Evolutionary conservation across 2,888 invertebrate genomes (phyloP), one percentile per base, ranked within the genome.

Genomic region (Zaprionus bogoriensis): DNA sequence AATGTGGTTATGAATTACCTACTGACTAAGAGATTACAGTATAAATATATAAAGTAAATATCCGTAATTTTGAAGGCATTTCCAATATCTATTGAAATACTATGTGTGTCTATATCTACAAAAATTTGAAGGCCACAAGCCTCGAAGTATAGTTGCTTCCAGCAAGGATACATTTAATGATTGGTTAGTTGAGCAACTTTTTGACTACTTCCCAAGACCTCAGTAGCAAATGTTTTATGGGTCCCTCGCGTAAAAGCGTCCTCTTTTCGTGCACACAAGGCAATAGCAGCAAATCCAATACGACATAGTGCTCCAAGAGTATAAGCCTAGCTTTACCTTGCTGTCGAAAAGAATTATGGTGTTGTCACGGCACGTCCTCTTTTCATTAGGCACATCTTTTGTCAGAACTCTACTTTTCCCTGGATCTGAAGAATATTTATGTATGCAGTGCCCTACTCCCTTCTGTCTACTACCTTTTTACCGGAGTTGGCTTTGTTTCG

Each of bases 141-240:
- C n/a, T n/a, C n/a, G n/a, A n/a, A n/a, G n/a, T n/a, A n/a, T n/a
- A n/a, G n/a, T 27, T 20, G 3, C 50, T 38, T 6, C 4, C 25
- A 23, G 32, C 39, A 62, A 67, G 48, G 60, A 46, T 28, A 75
- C 69, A 75, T 67, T 64, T 65, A 82, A 78, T 73, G 83, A 80
- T 85, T 82, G 82, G 79, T 53, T 63, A 69, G 54, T 65, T 46
- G 5, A 27, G 55, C 42, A 65, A 71, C 46, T 74, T 74, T 32
- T 47, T 39, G 36, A 48, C 47, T 52, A 41, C 38, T 61, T 30
- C 46, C 14, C 46, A 5, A 27, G 42, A 46, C 47, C 25, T 44
- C 28, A 10, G 25, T 38, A 41, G 10, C 42, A 48, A 53, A 65
- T 64, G 46, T 52, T 69, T 78, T 78, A 82, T 46, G 76, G 62